Base-by-base conservation (phyloP, 1,140 invertebrate genomes). In the Lithobius niger region DNA sequence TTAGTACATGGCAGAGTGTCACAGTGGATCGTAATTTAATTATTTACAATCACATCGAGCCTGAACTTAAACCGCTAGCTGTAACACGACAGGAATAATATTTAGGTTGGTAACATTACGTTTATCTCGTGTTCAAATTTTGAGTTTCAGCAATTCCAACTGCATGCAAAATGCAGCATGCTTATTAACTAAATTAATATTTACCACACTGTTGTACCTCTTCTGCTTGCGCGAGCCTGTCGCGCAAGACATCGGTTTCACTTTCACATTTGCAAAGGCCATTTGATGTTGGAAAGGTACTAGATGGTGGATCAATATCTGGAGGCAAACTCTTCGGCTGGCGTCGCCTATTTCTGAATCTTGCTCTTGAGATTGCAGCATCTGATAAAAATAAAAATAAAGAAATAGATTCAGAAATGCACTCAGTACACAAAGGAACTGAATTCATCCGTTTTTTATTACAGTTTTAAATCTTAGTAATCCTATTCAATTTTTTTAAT, bases 131-230 rank as follows among this genome's bases (percentile, higher is more conserved):
- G n/a, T n/a, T n/a, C n/a, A n/a, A n/a, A n/a, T n/a, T n/a, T n/a
- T n/a, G n/a, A n/a, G n/a, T n/a, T n/a, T n/a, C n/a, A n/a, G n/a
- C n/a, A n/a, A n/a, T n/a, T n/a, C n/a, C n/a, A n/a, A 10, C 31
- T 36, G 31, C 31, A 36, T 36, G 31, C 31, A 36, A 10, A 10
- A 10, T 10, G n/a, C 10, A 10, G 43, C 43, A 45, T 45, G 43
- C 43, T 4, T 13, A 45, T 4, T 18, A 45, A 4, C 4, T 27
- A 50, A 47, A 27, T 13, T 3, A 50, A 50, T 50, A 50, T 50
- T 50, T 50, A 50, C 48, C 48, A 50, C 6, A 25, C 10, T 26
- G 3, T 13, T 50, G 48, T 50, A 50, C 48, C 48, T 50, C 48
- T 19, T 50, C 48, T 15, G 48, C 48, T 26, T 50, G 48, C 10